phyloP scores from a whole-genome alignment of 2,113 vertebrate genomes.

The Heptranchias perlo region DNA sequence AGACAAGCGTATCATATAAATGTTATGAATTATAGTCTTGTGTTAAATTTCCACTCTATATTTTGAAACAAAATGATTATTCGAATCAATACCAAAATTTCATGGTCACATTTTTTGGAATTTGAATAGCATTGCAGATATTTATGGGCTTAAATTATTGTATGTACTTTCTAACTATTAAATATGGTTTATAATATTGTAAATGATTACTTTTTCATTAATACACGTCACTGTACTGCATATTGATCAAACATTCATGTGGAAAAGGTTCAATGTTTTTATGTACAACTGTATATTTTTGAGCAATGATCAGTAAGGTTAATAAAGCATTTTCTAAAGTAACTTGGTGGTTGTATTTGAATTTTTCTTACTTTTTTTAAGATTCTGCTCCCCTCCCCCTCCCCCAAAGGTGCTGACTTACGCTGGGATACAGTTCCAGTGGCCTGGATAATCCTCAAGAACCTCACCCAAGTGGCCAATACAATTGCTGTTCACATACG shows the following conservation, averaged over 20 bases:
- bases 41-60: background rate
- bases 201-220: conserved; percentile 21
- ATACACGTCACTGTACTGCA: conserved; percentile 26
- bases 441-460: background rate
- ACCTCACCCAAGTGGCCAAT: background rate
- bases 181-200: conserved; percentile 36
- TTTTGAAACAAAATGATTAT: background rate
- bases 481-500: too few species aligned
- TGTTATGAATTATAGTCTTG: background rate
- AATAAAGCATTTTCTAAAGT: conserved; percentile 31
- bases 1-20: background rate
- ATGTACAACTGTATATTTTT: conserved; percentile 39
- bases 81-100: background rate
- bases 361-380: background rate
- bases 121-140: background rate
- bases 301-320: conserved; percentile 12
- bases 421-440: too few species aligned
- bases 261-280: conserved; percentile 27
- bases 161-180: conserved; percentile 36
- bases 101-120: background rate
- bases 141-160: conserved; percentile 28
- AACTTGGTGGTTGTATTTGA: background rate
- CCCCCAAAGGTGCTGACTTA: background rate
- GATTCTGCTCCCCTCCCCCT: background rate
- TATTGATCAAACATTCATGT: conserved; percentile 8